Evolutionary conservation across 1,140 invertebrate species (phyloP).

Genomic region (Chymomyza costata): DNA sequence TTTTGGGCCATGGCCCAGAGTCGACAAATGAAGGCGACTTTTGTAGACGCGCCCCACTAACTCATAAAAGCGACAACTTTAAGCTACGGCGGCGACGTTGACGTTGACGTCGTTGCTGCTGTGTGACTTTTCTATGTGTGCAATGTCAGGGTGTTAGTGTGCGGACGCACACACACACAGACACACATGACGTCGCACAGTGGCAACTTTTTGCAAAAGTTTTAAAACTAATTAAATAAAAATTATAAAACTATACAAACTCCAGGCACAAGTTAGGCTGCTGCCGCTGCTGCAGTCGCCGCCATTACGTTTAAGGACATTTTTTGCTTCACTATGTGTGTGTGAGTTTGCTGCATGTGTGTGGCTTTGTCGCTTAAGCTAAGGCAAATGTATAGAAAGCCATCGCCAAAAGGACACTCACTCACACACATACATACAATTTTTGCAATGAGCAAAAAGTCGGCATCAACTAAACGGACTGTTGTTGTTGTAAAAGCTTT

Average conservation of each 20-base stretch:
- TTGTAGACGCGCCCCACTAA: conserved; percentile 32
- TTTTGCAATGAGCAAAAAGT: conserved; percentile 60
- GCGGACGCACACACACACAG: conserved; percentile 22
- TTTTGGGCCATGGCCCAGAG: too few relatives aligned
- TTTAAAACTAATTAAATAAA: conserved; percentile 74
- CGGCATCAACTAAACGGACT: conserved; percentile 45
- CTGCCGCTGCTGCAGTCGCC: conserved; percentile 14
- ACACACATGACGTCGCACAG: conserved; percentile 11
- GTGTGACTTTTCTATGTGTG: conserved; percentile 21
- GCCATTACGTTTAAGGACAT: conserved; percentile 40
- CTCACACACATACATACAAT: too few relatives aligned
- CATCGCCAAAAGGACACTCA: conserved; percentile 50
- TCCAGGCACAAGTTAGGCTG: conserved; percentile 53
- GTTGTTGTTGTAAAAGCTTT: conserved; percentile 34
- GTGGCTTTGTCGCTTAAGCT: conserved; percentile 36
- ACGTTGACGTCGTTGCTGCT: too few relatives aligned
- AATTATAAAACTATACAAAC: conserved; percentile 70
- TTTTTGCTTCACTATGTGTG: conserved; percentile 18
- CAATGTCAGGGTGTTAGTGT: conserved; percentile 23
- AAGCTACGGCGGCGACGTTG: too few relatives aligned
- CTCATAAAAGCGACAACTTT: conserved; percentile 70
- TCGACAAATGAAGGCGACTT: too few relatives aligned
- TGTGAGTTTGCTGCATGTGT: conserved; percentile 11
- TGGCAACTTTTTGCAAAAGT: conserved; percentile 46
- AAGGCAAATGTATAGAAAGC: conserved; percentile 35